Evolutionary conservation across 2,888 invertebrate species (phyloP).

Genomic region (Trachelus stipa): DNA sequence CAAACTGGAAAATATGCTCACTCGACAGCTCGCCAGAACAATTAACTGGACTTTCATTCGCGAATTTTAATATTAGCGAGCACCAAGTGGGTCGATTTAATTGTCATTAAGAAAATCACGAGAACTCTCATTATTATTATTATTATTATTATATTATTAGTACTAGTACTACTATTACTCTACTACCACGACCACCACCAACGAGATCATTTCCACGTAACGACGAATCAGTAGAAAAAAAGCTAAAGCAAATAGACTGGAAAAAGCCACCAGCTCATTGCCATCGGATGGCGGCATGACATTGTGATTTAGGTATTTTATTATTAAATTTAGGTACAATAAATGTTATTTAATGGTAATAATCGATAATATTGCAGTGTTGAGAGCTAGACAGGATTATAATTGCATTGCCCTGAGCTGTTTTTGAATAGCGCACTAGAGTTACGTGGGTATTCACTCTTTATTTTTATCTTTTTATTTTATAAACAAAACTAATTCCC

Average conservation of each 20-base stretch:
- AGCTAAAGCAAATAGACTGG: conserved; percentile 14
- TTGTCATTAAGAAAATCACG: conserved; percentile 20
- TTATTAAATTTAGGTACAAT: conserved; percentile 60
- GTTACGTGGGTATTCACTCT: not conserved
- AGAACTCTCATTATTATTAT: not conserved
- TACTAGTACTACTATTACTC: not conserved
- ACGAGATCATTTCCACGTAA: not conserved
- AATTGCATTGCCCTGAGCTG: not conserved
- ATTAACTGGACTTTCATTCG: not conserved
- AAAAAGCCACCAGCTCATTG: conserved; percentile 27
- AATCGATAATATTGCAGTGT: conserved; percentile 53
- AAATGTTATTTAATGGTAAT: conserved; percentile 62
- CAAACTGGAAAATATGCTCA: not conserved
- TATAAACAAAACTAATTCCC: conserved; percentile 3
- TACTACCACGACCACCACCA: not conserved
- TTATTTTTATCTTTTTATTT: conserved; percentile 12
- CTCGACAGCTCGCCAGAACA: not conserved
- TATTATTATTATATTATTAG: not conserved
- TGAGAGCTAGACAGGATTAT: conserved; percentile 41
- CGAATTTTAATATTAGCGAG: not conserved
- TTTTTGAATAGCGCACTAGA: not conserved
- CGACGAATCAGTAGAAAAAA: conserved; percentile 1
- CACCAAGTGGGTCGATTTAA: not conserved
- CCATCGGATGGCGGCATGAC: conserved; percentile 44
- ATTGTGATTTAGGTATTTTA: conserved; percentile 64